A percentile compares a stretch with the other conserved stretches of the same genome.
phyloP scores from a whole-genome alignment of 2,113 vertebrate species.

The Leucopsar rothschildi region DNA sequence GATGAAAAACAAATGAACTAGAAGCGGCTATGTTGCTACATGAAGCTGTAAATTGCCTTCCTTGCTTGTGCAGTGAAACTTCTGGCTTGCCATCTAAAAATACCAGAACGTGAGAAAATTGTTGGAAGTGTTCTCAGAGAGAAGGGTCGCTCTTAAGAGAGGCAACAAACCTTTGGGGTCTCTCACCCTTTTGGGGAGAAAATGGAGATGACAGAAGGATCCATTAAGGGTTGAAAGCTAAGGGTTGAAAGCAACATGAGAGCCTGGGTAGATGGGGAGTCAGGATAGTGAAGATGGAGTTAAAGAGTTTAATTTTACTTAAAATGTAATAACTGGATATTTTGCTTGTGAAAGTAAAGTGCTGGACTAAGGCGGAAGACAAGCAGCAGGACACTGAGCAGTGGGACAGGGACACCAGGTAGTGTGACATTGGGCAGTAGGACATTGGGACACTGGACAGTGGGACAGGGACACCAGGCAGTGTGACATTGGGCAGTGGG shows the following conservation, averaged over 20 bases:
- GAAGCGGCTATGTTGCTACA: conserved; percentile 61
- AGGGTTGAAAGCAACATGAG: neutral
- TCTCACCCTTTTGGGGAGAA: neutral
- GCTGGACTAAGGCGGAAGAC: neutral
- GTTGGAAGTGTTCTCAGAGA: conserved; percentile 27
- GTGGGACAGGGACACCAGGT: accelerated
- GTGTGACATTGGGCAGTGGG: accelerated
- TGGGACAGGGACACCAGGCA: neutral
- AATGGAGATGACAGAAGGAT: neutral
- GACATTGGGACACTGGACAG: no score
- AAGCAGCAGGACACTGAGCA: neutral
- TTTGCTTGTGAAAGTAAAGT: neutral
- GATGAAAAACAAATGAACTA: conserved; percentile 75
- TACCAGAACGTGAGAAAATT: conserved; percentile 47
- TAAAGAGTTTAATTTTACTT: neutral
- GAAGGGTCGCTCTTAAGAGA: neutral
- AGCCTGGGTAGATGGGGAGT: neutral
- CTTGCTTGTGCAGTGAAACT: conserved; percentile 45
- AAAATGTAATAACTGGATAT: neutral
- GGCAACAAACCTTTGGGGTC: neutral
- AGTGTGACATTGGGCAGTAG: accelerated
- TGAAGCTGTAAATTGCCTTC: conserved; percentile 73
- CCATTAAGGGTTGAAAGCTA: neutral
- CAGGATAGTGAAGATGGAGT: neutral
- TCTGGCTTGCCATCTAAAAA: conserved; percentile 62